Evolutionary conservation across 1,140 invertebrate genomes (phyloP), one percentile per base, ranked within the genome.

Genomic region (Leptinotarsa defecta): DNA sequence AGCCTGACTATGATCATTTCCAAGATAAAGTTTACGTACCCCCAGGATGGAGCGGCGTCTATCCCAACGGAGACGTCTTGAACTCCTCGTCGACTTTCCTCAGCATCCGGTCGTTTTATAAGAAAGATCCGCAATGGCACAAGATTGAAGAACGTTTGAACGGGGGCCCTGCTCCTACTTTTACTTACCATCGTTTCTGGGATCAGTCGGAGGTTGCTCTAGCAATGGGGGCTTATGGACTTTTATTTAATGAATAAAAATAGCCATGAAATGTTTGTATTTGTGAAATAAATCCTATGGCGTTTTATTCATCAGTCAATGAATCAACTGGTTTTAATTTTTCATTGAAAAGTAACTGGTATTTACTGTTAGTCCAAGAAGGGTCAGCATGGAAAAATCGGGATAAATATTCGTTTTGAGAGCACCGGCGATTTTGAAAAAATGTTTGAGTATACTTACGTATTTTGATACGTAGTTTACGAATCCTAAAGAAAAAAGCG

Each of bases 181-280:
- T 78, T 57, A 70, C 61, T 6, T 78, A 75, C 68, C 77, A 78
- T 67, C 69, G 77, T 48, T 78, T 78, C 74, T 78, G 77, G 77
- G 74, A 74, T 48, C 77, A 78, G 63, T 52, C 77, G 24, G 77
- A 76, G 27, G 71, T 78, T 19, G 77, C 77, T 49, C 73, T 78
- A 15, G 74, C 74, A 13, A 76, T 78, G 68, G 77, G 77, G 17
- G 72, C 67, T 13, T 78, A 78, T 20, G 77, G 74, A 13, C 75
- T 78, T 48, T 64, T 78, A 57, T 78, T 78, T 43, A 65, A 78
- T 34, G 74, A 78, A 74, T 57, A 57, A 57, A 34, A 34, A 34
- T 34, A 34, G 6, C 1, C 6, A 34, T 34, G 34, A 34, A 34
- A 34, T 11, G 8, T 11, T 34, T 34, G 8, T 34, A 34, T 8